These are phyloP conservation scores for Scomberomorus guttatus DNA, from an alignment of 2,797 vertebrate genomes.

Conservation along the genomic window DNA sequence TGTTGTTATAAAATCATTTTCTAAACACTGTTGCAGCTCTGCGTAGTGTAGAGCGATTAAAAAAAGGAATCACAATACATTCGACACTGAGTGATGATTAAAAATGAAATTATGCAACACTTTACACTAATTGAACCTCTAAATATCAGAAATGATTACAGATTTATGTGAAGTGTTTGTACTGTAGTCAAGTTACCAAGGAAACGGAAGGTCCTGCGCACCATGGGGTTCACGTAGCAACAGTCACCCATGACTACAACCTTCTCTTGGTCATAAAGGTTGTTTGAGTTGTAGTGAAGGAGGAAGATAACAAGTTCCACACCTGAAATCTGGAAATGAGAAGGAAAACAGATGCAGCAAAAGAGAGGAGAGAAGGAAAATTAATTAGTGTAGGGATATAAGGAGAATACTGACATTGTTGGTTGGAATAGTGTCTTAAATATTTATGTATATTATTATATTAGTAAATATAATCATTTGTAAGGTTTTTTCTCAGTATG, in stretches of 20 bases:
- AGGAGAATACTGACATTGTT: neutral
- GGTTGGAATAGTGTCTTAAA: neutral
- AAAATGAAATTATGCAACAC: too few species aligned
- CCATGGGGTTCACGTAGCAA: conserved; percentile 95
- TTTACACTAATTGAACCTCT: neutral
- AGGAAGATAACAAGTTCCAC: conserved; percentile 94
- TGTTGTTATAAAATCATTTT: too few species aligned
- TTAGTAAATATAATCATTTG: too few species aligned
- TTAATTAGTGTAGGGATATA: neutral
- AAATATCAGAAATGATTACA: neutral
- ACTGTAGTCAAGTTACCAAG: conserved; percentile 85
- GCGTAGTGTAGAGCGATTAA: too few species aligned
- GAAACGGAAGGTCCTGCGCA: conserved; percentile 93
- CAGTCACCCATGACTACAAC: conserved; percentile 94
- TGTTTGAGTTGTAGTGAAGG: conserved; percentile 91
- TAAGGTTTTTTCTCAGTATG: too few species aligned
- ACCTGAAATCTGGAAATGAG: conserved; percentile 88
- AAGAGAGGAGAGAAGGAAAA: neutral
- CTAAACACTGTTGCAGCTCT: too few species aligned
- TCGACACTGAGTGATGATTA: too few species aligned
- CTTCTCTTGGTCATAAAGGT: conserved; percentile 94
- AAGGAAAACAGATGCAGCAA: neutral
- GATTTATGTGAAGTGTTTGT: neutral
- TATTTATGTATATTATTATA: too few species aligned
- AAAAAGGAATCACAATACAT: too few species aligned